These are phyloP conservation scores for Ahaetulla prasina DNA, from an alignment of 2,113 vertebrate genomes.

Conservation along the genomic window DNA sequence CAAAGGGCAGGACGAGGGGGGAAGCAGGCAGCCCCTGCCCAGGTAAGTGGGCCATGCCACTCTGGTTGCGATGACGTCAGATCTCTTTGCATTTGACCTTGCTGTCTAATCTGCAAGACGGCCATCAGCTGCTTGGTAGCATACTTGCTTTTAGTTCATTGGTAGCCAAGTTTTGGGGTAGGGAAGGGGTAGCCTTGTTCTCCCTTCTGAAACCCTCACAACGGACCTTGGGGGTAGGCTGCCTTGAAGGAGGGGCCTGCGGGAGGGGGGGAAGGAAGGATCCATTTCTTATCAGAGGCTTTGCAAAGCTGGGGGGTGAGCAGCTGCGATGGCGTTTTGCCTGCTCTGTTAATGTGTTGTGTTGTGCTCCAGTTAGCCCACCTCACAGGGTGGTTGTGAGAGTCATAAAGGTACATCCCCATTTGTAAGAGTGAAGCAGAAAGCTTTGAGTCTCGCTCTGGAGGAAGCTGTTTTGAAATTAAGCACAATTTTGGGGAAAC, in stretches of 20 bases:
- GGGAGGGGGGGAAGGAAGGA: not conserved
- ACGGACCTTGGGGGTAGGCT: not conserved
- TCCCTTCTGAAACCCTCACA: not conserved
- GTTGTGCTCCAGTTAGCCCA: not conserved
- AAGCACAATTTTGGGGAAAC: not conserved
- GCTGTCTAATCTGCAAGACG: not conserved
- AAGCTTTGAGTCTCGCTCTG: not conserved
- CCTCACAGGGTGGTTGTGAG: not conserved
- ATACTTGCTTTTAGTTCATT: not conserved
- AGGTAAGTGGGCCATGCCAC: constrained; percentile 28
- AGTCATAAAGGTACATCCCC: not conserved
- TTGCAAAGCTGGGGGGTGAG: not conserved
- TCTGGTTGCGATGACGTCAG: rapidly evolving
- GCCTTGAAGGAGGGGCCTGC: not conserved
- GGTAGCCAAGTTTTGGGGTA: too few species aligned
- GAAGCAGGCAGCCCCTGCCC: not conserved
- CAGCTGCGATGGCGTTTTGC: not conserved
- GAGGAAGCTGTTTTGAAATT: not conserved
- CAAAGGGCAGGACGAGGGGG: rapidly evolving
- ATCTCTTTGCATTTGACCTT: not conserved
- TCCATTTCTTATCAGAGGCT: not conserved
- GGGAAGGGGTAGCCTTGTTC: not conserved
- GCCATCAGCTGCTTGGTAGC: too few species aligned
- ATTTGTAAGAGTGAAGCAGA: not conserved
- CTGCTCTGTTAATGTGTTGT: not conserved